Evolutionary conservation across 2,888 invertebrate genomes (phyloP), one percentile per base, ranked within the genome.

Genomic region (Andrena haemorrhoa): DNA sequence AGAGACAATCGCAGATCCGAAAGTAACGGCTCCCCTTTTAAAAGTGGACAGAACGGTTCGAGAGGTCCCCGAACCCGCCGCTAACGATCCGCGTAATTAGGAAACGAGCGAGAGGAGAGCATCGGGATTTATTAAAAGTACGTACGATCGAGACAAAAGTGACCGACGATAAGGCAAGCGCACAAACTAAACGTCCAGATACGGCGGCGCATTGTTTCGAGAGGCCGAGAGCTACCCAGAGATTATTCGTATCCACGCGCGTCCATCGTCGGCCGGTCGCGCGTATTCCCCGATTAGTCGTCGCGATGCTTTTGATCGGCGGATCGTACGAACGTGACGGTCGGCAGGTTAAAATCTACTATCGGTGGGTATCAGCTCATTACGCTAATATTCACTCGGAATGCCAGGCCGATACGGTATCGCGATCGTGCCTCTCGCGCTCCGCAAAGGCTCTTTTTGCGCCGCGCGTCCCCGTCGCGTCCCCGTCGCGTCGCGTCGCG

Each of bases 371-470:
- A 93, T 93, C 93, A 92, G 92, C 92, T 93, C 93, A 92, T 93
- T 93, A 92, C 93, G 93, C 93, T 93, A 93, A 93, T 93, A 93
- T 93, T 92, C 92, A 90, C 92, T 92, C 91, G 92, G 93, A 92
- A 93, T 93, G 90, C 90, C 90, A 88, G 68, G 86, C 85, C 86
- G 90, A 90, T 92, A 92, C 84, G 86, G 83, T 92, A 92, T 92
- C 92, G 90, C 92, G 92, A 92, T 92, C 92, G 92, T 90, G 92
- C 90, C 91, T 90, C 90, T 79, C 84, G 89, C 89, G 89, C 89
- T 89, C 88, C 88, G 88, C 90, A 88, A 91, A 91, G 89, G 90
- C 89, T 41, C 91, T 92, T 91, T 91, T 92, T 91, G 89, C 90
- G 88, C 84, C 82, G 84, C 77, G 68, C 79, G 81, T 76, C 85